Base-by-base conservation (phyloP, 2,797 vertebrate genomes). In the Clarias fuscus region DNA sequence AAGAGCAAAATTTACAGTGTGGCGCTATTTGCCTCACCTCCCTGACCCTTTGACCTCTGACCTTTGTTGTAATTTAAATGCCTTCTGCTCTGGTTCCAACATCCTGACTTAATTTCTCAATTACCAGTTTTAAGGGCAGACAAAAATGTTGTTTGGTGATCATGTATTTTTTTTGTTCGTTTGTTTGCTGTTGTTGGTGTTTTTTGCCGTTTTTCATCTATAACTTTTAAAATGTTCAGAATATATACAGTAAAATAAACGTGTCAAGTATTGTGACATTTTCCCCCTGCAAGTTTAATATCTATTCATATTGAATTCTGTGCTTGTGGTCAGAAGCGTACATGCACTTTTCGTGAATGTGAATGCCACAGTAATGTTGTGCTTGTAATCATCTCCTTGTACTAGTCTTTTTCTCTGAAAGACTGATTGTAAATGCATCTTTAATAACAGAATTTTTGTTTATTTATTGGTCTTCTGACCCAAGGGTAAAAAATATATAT, bases 1-100 rank as follows among this genome's bases (percentile, higher is more conserved):
- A 68, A 88, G 82, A 85, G 77, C 86, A 88, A 88, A 48, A 91
- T 90, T 90, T 91, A 84, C 83, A 87, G 76, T 30, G 30, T 68
- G 30, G 18, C n/a, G 20, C 4, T 40, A 59, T 24, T 59, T 27
- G 27, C 33, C 27, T 61, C 17, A 78, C 67, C 33, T 67, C 2
- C 59, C 11, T 37, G 67, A 68, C 88, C 85, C 83, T 86, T 84
- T 84, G 58, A 65, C 71, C 17, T 37, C 77, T 82, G 37, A 48
- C 59, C 37, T 84, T 48, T 75, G 27, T 81, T 20, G 14, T 2
- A 11, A 53, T 53, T 82, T 82, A 62, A 79, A 79, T 56, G 62
- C 40, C 30, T 53, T 82, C n/a, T 82, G 79, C 67, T 68, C 40
- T 81, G 61, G 8, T 8, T 81, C 40, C 30, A 53, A 82, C 2